These are phyloP conservation scores for Pristionchus mayeri DNA, from an alignment of 2,888 invertebrate genomes.

Conservation along the genomic window DNA sequence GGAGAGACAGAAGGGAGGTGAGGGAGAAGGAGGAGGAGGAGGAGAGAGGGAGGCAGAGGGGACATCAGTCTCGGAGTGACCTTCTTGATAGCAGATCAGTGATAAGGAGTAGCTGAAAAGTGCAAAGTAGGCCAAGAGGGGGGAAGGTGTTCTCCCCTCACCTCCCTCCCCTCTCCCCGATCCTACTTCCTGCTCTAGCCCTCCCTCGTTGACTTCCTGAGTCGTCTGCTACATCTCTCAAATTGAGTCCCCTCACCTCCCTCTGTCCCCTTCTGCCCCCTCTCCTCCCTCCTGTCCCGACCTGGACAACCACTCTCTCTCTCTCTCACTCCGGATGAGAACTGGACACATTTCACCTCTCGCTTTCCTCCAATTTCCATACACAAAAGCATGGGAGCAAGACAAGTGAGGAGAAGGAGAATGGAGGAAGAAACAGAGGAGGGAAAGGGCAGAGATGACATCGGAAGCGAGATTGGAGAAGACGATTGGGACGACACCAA, in stretches of 20 bases:
- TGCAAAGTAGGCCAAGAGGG: neutral
- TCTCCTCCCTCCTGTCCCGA: conserved; percentile 5
- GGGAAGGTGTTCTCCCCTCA: conserved; percentile 4
- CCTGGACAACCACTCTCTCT: neutral
- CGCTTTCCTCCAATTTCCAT: conserved; percentile 39
- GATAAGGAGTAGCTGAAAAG: conserved; percentile 34
- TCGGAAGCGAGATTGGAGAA: conserved; percentile 12
- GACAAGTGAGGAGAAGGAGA: conserved; percentile 26
- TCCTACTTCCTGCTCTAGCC: neutral
- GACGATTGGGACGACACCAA: neutral
- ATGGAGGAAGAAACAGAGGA: neutral
- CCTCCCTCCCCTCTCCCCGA: neutral
- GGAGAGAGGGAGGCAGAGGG: neutral
- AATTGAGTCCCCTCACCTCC: conserved; percentile 1
- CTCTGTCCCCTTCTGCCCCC: conserved; percentile 7
- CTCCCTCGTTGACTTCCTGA: conserved; percentile 30
- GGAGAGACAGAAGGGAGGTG: conserved; percentile 20
- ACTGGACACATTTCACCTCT: conserved; percentile 37
- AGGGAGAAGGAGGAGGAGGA: neutral
- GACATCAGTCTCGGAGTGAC: neutral
- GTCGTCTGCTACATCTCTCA: conserved; percentile 9
- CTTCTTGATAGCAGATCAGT: neutral
- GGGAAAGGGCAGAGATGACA: neutral
- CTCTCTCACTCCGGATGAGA: neutral
- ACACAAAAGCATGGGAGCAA: conserved; percentile 12